Conservation (phyloP, 2,797 vertebrate genomes). For the Cottoperca gobio region DNA sequence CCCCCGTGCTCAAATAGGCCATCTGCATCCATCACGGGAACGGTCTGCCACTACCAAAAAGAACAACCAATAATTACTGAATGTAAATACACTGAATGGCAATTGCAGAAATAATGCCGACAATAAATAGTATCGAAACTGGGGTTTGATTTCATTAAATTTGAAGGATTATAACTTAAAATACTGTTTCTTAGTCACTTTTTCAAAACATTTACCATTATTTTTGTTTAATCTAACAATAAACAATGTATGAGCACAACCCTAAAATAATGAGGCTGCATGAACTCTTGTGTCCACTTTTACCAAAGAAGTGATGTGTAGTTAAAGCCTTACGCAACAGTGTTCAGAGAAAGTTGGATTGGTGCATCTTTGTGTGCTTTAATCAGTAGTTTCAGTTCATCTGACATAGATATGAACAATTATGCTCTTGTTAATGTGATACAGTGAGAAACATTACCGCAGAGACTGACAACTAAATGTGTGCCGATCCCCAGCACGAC, state of each 20-base stretch:
- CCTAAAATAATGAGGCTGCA: background rate
- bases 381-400: background rate
- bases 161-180: background rate
- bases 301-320: background rate
- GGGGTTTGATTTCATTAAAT: background rate
- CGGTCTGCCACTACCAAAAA: background rate
- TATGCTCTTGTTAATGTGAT: constrained; percentile 4
- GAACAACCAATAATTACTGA: background rate
- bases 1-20: background rate
- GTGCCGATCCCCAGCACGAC: background rate
- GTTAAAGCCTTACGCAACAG: background rate
- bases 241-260: background rate
- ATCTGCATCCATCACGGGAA: background rate
- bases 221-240: background rate
- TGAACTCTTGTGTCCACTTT: background rate
- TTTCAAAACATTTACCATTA: background rate
- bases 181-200: background rate
- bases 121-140: background rate
- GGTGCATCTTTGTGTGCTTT: background rate
- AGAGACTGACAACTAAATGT: constrained; percentile 3
- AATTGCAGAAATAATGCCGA: background rate
- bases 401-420: background rate
- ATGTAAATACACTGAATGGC: background rate
- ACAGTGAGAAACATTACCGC: background rate
- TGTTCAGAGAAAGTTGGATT: background rate